Conservation (phyloP, 2,113 vertebrate species). For the Pomatostomus ruficeps region DNA sequence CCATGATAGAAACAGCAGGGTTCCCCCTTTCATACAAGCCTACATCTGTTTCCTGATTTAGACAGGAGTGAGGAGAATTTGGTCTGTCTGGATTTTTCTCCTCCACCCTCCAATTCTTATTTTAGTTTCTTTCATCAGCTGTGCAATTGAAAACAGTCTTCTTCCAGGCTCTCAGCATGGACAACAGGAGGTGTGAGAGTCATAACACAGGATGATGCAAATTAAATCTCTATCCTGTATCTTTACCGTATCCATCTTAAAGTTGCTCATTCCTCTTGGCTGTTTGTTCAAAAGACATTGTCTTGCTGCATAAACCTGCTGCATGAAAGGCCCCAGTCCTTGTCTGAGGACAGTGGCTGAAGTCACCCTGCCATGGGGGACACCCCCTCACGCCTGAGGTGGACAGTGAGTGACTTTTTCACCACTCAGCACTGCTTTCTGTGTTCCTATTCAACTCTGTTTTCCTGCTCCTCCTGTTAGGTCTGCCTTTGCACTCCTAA, state of each 20-base stretch:
- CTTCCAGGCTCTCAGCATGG: neutral
- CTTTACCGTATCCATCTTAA: neutral
- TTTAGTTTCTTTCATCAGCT: slow-evolving; percentile 20
- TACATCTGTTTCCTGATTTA: neutral
- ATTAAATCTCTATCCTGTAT: neutral
- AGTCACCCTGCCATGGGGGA: fast-evolving
- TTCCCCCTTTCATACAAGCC: neutral
- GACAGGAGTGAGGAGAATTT: neutral
- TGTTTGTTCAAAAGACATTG: neutral
- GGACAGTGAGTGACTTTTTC: neutral
- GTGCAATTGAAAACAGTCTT: slow-evolving; percentile 4
- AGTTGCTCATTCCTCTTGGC: neutral
- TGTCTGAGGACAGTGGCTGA: neutral
- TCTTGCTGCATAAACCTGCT: neutral
- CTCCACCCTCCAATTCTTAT: neutral
- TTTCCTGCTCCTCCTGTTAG: neutral
- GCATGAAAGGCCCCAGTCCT: neutral
- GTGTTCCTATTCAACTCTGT: neutral
- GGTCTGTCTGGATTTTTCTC: neutral
- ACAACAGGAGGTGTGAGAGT: neutral
- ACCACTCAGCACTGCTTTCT: neutral
- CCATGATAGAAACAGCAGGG: neutral
- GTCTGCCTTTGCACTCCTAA: neutral
- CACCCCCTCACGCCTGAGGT: neutral
- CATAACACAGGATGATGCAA: neutral